Conservation (phyloP, 1,140 invertebrate genomes). For the Aphidius ervi region DNA sequence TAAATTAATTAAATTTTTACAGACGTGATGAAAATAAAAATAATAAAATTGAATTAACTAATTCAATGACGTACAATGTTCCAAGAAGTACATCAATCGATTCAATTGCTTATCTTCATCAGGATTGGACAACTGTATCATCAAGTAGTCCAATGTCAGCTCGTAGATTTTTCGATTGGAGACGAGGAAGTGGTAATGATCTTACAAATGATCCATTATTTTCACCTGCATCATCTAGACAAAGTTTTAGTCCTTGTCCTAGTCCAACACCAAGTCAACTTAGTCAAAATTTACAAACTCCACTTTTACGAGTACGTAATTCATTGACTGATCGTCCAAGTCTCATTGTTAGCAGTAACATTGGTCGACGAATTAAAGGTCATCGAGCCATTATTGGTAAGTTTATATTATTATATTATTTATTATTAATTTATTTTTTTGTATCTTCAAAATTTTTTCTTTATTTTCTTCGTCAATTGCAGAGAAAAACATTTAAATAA, state of each 20-base stretch:
- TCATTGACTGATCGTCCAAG: conserved; percentile 45
- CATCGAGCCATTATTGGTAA: conserved; percentile 69
- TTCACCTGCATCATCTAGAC: conserved; percentile 40
- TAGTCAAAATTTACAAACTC: not conserved
- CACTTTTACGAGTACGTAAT: conserved; percentile 3
- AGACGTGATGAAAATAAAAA: conserved; percentile 11
- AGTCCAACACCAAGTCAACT: conserved; percentile 8
- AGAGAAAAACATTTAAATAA: not conserved
- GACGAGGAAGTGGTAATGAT: conserved; percentile 28
- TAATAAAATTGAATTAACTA: not conserved
- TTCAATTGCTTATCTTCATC: conserved; percentile 38
- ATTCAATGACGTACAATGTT: conserved; percentile 15
- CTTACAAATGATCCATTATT: conserved; percentile 25
- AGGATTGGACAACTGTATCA: not conserved
- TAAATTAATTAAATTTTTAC: not conserved
- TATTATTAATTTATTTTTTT: not conserved
- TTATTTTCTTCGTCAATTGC: not conserved
- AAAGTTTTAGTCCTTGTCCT: conserved; percentile 44
- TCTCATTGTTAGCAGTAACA: conserved; percentile 64
- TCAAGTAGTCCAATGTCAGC: conserved; percentile 8
- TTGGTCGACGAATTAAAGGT: conserved; percentile 67
- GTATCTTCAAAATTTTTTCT: not conserved
- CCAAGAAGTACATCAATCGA: conserved; percentile 79
- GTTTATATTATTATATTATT: conserved; percentile 35
- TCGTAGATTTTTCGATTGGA: not conserved